Conservation (phyloP, 2,797 vertebrate species). For the Austrolebias charrua region DNA sequence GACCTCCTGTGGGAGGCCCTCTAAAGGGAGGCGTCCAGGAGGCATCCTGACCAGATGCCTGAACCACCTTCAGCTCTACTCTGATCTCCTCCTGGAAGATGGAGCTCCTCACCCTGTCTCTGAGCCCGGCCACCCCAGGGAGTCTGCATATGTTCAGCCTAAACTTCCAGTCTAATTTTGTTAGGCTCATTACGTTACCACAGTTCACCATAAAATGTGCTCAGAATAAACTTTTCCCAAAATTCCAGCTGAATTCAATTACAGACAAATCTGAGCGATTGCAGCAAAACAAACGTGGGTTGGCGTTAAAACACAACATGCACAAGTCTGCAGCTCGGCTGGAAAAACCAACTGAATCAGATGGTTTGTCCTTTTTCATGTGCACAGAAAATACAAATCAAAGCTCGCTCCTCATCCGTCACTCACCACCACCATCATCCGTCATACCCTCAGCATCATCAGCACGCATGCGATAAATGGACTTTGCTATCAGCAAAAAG, state of each 20-base stretch:
- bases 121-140: too few species aligned
- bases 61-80: too few species aligned
- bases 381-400: conserved; percentile 41
- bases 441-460: conserved; percentile 65
- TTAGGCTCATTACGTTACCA: not conserved
- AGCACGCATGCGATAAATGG: conserved; percentile 49
- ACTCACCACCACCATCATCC: conserved; percentile 17
- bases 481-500: conserved; percentile 9
- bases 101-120: too few species aligned
- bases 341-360: conserved; percentile 18
- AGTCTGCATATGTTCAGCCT: not conserved
- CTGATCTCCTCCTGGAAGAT: too few species aligned
- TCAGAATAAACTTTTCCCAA: conserved; percentile 10
- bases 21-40: too few species aligned
- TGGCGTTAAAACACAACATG: conserved; percentile 4
- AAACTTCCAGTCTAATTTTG: not conserved
- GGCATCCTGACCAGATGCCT: too few species aligned
- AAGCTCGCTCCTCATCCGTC: conserved; percentile 29
- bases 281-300: conserved; percentile 5
- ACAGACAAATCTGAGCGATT: conserved; percentile 4
- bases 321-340: conserved; percentile 1
- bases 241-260: conserved; percentile 4
- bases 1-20: too few species aligned
- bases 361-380: conserved; percentile 17
- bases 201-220: conserved; percentile 4